Evolutionary conservation across 2,113 vertebrate genomes (phyloP).

Genomic region (Riparia riparia): DNA sequence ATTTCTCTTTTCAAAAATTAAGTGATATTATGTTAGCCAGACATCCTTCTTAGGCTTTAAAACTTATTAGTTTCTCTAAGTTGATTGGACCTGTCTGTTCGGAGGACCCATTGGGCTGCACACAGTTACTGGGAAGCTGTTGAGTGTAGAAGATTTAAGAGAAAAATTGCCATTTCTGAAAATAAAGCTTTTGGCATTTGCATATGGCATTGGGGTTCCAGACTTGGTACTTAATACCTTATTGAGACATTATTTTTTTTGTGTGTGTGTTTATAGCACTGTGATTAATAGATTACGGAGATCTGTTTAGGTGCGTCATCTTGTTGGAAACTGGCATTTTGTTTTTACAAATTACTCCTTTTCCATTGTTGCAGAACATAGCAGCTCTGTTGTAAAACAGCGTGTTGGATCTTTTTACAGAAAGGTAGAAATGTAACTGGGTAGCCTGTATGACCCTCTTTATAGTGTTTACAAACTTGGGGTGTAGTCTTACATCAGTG

Average conservation of each 20-base stretch:
- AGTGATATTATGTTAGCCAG: not conserved
- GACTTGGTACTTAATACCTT: not conserved
- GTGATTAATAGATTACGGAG: not conserved
- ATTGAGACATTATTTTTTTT: not conserved
- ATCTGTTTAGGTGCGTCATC: not conserved
- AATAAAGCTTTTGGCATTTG: not conserved
- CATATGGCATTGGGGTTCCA: fast-evolving
- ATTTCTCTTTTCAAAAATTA: not conserved
- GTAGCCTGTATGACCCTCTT: not conserved
- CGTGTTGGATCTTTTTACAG: not conserved
- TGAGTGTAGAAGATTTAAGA: not conserved
- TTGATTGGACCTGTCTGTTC: not conserved
- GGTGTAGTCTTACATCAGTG: not conserved
- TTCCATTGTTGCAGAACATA: not conserved
- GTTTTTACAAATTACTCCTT: not conserved
- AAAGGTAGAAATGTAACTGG: not conserved
- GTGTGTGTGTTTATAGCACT: not conserved
- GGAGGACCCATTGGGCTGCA: not conserved
- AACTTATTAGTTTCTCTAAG: not conserved
- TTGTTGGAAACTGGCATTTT: not conserved
- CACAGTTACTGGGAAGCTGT: not conserved
- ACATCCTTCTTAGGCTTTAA: not conserved
- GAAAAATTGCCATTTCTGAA: not conserved
- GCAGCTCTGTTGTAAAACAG: not conserved
- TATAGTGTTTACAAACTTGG: not conserved